phyloP scores from a whole-genome alignment of 2,888 invertebrate species.

The Drosophila flavopinicola region DNA sequence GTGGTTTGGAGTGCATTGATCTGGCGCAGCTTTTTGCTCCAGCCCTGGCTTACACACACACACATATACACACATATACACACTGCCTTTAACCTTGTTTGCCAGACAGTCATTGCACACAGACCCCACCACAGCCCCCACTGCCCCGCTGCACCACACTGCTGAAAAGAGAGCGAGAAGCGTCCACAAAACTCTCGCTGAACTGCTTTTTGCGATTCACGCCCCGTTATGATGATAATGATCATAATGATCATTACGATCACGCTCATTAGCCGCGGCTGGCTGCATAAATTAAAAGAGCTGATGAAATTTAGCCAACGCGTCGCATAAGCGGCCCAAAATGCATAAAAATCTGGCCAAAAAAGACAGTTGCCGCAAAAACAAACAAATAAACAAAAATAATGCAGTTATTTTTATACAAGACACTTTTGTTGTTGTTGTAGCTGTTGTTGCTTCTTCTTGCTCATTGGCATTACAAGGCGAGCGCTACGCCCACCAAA shows the following conservation, averaged over 20 bases:
- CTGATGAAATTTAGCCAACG: conserved; percentile 74
- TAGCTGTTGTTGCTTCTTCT: conserved; percentile 18
- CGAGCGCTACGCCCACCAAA: conserved; percentile 59
- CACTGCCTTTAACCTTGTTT: conserved; percentile 59
- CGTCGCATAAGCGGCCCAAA: conserved; percentile 61
- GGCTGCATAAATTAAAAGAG: conserved; percentile 73
- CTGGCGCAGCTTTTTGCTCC: conserved; percentile 12
- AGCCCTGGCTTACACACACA: conserved; percentile 37
- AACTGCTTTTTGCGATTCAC: conserved; percentile 28
- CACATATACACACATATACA: conserved; percentile 1
- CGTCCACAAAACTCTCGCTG: conserved; percentile 20
- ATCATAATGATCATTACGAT: conserved; percentile 1
- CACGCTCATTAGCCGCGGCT: not conserved
- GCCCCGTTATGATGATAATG: conserved; percentile 33
- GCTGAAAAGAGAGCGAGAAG: not conserved
- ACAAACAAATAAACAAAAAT: conserved; percentile 34
- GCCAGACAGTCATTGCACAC: conserved; percentile 22
- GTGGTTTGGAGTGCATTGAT: conserved; percentile 36
- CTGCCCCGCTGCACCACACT: conserved; percentile 4
- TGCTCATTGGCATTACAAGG: conserved; percentile 45
- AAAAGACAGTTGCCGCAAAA: conserved; percentile 32
- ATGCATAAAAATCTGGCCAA: conserved; percentile 30
- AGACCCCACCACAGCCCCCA: not conserved
- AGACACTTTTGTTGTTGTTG: conserved; percentile 16
- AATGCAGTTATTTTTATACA: conserved; percentile 64